Percentiles rank a stretch among this genome's conserved stretches.
These are phyloP conservation scores for Tenebrio molitor DNA, from an alignment of 1,140 invertebrate genomes.

Conservation along the genomic window DNA sequence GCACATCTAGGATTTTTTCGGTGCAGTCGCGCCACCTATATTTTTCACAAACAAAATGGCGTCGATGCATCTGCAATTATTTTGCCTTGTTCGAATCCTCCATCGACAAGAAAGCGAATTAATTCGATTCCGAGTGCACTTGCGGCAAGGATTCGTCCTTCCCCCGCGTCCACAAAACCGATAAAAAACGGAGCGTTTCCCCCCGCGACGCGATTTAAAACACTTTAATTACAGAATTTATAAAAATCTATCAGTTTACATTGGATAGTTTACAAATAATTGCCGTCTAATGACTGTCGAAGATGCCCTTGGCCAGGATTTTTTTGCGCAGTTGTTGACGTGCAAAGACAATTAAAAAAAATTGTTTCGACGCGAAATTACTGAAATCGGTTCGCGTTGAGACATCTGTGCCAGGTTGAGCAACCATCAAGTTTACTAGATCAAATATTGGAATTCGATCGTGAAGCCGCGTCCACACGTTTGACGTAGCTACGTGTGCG, in stretches of 20 bases:
- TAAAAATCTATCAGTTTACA: constrained; percentile 32
- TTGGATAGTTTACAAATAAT: constrained; percentile 39
- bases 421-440: constrained; percentile 16
- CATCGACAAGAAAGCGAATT: constrained; percentile 10
- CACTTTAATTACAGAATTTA: constrained; percentile 35
- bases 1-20: too few species aligned
- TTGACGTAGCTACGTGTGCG: constrained; percentile 17
- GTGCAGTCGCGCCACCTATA: too few species aligned
- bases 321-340: constrained; percentile 10
- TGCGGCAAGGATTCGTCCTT: constrained; percentile 26
- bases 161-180: neutral
- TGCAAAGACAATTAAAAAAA: too few species aligned
- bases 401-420: neutral
- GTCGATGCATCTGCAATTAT: constrained; percentile 2
- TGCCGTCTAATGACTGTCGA: constrained; percentile 14
- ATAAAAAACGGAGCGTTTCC: constrained; percentile 11
- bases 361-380: too few species aligned
- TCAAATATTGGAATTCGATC: neutral
- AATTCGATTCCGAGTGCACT: constrained; percentile 30
- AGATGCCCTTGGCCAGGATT: constrained; percentile 39
- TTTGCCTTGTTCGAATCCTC: constrained; percentile 14
- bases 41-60: neutral
- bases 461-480: neutral
- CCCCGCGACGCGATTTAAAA: neutral
- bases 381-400: too few species aligned